Evolutionary conservation across 1,140 invertebrate genomes (phyloP).

Genomic region (Globodera ellingtonae): DNA sequence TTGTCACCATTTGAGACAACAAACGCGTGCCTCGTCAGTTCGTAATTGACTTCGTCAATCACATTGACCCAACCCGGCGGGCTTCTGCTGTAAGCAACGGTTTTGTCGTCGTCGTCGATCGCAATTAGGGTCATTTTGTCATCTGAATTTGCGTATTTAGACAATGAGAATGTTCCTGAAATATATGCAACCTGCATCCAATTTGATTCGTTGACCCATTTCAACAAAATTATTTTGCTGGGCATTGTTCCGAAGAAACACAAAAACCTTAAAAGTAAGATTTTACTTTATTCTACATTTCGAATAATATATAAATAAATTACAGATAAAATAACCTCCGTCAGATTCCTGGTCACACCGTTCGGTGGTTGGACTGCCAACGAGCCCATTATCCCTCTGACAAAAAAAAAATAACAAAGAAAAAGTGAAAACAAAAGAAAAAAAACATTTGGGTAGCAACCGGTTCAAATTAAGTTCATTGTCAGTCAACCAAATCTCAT

Average conservation of each 20-base stretch:
- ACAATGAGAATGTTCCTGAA: too few species aligned
- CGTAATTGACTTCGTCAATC: constrained; percentile 52
- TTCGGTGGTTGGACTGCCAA: constrained; percentile 45
- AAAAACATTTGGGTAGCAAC: neutral
- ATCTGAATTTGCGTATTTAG: constrained; percentile 19
- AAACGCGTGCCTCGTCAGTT: constrained; percentile 47
- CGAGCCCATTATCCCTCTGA: constrained; percentile 41
- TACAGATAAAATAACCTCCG: constrained; percentile 33
- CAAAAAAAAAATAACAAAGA: neutral
- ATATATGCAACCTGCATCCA: neutral
- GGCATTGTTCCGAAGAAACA: constrained; percentile 47
- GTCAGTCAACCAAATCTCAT: neutral
- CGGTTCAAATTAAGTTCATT: constrained; percentile 9
- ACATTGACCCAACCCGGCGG: constrained; percentile 53
- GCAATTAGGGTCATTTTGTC: constrained; percentile 42
- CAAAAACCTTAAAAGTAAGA: constrained; percentile 33
- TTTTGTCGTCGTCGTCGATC: constrained; percentile 42
- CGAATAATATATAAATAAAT: too few species aligned
- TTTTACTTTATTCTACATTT: too few species aligned
- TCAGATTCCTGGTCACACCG: constrained; percentile 44
- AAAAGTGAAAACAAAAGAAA: neutral
- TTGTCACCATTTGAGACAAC: constrained; percentile 9
- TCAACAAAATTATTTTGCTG: constrained; percentile 34
- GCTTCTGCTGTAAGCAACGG: constrained; percentile 20
- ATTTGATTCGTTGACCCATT: constrained; percentile 9